Percentiles rank a stretch among this genome's conserved stretches.
Evolutionary conservation across 2,888 invertebrate genomes (phyloP).

Genomic region (Lasioglossum marginatum): DNA sequence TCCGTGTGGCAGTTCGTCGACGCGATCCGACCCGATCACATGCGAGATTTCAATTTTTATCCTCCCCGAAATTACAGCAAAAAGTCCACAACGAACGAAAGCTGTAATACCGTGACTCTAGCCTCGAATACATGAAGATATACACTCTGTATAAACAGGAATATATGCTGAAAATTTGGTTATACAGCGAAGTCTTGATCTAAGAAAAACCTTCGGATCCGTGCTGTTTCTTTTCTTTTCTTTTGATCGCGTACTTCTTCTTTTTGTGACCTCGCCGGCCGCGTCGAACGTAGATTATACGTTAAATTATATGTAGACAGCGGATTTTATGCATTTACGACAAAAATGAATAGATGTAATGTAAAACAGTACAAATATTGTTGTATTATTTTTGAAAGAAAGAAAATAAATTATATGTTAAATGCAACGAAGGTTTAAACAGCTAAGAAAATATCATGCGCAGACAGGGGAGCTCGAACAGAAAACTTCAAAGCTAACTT

Average conservation of each 20-base stretch:
- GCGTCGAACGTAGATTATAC: no score
- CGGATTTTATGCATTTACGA: no score
- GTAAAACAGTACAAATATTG: no score
- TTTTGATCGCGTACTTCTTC: no score
- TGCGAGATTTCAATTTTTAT: not conserved
- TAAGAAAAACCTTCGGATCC: no score
- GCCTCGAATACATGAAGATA: not conserved
- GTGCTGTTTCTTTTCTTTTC: no score
- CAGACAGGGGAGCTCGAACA: not conserved
- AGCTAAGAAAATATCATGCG: not conserved
- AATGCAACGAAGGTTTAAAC: not conserved
- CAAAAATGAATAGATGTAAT: no score
- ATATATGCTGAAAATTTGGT: no score
- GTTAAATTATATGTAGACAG: no score
- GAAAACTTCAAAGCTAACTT: not conserved
- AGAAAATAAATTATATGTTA: not conserved
- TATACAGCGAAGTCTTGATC: no score
- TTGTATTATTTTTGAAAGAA: no score
- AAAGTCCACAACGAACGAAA: not conserved
- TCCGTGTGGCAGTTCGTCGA: not conserved
- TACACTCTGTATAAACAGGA: not conserved
- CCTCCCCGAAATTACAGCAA: not conserved
- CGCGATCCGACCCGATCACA: not conserved
- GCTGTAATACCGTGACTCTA: not conserved
- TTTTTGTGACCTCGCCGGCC: no score